phyloP scores from a whole-genome alignment of 2,888 invertebrate genomes.

The Timandra comae region DNA sequence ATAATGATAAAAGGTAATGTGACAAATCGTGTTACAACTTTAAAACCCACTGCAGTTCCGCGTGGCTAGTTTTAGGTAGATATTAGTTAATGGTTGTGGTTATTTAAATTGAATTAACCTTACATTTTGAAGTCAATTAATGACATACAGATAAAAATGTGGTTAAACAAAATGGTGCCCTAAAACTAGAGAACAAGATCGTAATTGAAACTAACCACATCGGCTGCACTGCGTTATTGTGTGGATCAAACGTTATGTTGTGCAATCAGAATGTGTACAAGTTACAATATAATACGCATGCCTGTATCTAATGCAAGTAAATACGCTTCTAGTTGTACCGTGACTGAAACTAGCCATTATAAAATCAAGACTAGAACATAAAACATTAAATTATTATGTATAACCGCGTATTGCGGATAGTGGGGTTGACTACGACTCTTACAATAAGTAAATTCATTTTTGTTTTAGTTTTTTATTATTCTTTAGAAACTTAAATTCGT shows the following conservation, averaged over 20 bases:
- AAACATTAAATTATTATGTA: slow-evolving; percentile 32
- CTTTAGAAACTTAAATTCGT: too few species aligned
- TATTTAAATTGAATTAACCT: too few species aligned
- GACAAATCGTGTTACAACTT: too few species aligned
- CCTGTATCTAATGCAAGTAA: slow-evolving; percentile 28
- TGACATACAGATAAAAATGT: too few species aligned
- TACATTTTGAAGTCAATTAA: too few species aligned
- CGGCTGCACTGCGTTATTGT: slow-evolving; percentile 8
- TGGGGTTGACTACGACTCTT: too few species aligned
- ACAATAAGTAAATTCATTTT: too few species aligned
- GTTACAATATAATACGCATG: slow-evolving; percentile 44
- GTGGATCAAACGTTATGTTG: slow-evolving; percentile 39
- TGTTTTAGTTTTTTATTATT: too few species aligned
- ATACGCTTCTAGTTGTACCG: slow-evolving; percentile 24
- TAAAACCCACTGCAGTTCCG: slow-evolving; percentile 52
- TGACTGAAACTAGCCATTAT: slow-evolving; percentile 18
- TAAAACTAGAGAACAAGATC: too few species aligned
- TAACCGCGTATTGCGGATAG: too few species aligned
- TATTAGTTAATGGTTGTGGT: too few species aligned
- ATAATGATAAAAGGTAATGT: too few species aligned
- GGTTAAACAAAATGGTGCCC: background rate
- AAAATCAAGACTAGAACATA: slow-evolving; percentile 54
- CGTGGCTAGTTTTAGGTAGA: slow-evolving; percentile 8
- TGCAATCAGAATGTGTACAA: slow-evolving; percentile 64
- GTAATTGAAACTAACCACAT: slow-evolving; percentile 1